Evolutionary conservation across 2,797 vertebrate species (phyloP).

Genomic region (Zenarchopterus dispar): DNA sequence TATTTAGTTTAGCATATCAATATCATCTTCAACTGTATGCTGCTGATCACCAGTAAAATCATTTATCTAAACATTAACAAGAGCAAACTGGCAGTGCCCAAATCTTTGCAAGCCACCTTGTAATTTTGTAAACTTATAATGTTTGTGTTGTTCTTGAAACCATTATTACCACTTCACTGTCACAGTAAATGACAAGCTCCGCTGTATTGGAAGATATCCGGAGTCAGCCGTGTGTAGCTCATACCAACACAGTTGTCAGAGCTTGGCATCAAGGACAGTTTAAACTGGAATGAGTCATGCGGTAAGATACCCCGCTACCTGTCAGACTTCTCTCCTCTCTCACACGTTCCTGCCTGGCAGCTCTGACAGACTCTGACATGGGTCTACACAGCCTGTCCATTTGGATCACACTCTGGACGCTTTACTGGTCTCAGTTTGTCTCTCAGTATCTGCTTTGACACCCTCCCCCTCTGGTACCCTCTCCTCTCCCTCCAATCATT

Average conservation of each 20-base stretch:
- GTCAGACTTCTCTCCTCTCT: slow-evolving; percentile 42
- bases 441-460: slow-evolving; percentile 31
- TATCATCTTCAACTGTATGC: too few relatives aligned
- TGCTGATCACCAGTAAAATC: too few relatives aligned
- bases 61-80: too few relatives aligned
- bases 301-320: slow-evolving; percentile 40
- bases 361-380: slow-evolving; percentile 40
- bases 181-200: slow-evolving; percentile 2
- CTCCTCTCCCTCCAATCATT: slow-evolving; percentile 10
- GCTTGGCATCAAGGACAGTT: slow-evolving; percentile 30
- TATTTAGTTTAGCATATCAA: too few relatives aligned
- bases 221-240: slow-evolving; percentile 14
- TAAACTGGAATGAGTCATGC: slow-evolving; percentile 48
- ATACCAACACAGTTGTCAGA: slow-evolving; percentile 21
- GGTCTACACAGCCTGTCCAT: slow-evolving; percentile 42
- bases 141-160: background rate
- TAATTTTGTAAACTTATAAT: background rate
- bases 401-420: slow-evolving; percentile 43
- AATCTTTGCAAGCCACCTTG: background rate
- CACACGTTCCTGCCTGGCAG: slow-evolving; percentile 34
- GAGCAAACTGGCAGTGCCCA: too few relatives aligned
- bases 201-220: background rate
- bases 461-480: background rate
- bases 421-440: slow-evolving; percentile 56
- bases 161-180: background rate